Base-by-base conservation (phyloP, 2,797 vertebrate species). In the Lemur catta region DNA sequence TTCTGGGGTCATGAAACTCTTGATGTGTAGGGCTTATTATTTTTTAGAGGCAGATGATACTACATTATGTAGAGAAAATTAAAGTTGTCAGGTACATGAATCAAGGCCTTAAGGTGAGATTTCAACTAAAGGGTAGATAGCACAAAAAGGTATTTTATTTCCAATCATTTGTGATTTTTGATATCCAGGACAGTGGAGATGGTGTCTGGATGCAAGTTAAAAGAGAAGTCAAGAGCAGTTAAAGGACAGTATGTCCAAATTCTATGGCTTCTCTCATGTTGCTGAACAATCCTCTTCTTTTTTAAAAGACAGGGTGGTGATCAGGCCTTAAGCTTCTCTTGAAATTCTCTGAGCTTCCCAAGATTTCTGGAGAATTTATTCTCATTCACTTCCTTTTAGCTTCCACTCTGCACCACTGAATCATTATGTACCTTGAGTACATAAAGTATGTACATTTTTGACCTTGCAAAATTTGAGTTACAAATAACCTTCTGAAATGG, bases 381-480 rank as follows among this genome's bases (percentile, higher is more conserved):
- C 20, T 9, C 12, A 24, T 38, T 89, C 14, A 75, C 0, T 52
- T 84, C 79, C 43, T 69, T 48, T 89, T 30, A 75, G 13, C 26
- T 84, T 85, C 43, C 17, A 57, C 75, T 94, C 18, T 86, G 48
- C 4, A 61, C 15, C 13, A 30, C 50, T 85, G 26, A 67, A 61
- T 91, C 33, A 50, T 61, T 84, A 75, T 57, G 18, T 38, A n/a
- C 26, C 14, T 91, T 63, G 55, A 90, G 57, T 50, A 71, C 8
- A 41, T 14, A 26, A 93, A 84, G 38, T 59, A 24, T n/a, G n/a
- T 52, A 17, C 84, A 7, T 92, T 89, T 88, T 79, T 89, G 33
- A 84, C 52, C 48, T 96, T 93, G 35, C 2, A 43, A 84, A 94
- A 41, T 71, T 55, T 65, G 55, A 78, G 91, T 90, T 91, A 92